These are phyloP conservation scores for Stramonita haemastoma DNA, from an alignment of 2,888 invertebrate species.

Conservation along the genomic window DNA sequence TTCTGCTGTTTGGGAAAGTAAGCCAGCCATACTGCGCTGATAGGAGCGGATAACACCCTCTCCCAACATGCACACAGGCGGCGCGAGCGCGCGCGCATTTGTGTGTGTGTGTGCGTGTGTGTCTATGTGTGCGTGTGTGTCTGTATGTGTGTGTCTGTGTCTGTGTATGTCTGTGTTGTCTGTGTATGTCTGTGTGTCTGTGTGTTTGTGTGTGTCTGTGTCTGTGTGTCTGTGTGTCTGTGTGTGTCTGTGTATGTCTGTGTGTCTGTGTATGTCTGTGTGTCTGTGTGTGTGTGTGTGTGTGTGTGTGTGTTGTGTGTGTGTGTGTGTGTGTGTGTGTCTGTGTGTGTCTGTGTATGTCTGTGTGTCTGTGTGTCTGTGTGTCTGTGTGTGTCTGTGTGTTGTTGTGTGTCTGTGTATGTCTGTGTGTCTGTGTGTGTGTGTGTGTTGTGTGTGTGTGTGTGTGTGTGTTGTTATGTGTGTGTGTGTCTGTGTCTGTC, in stretches of 20 bases:
- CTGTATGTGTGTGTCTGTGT: background rate
- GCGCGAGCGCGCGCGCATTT: too few relatives aligned
- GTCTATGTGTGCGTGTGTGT: background rate
- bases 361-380: too few relatives aligned
- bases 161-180: background rate
- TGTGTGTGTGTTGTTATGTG: too few relatives aligned
- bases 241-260: background rate
- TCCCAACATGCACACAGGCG: too few relatives aligned
- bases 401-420: too few relatives aligned
- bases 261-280: background rate
- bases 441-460: too few relatives aligned
- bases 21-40: too few relatives aligned
- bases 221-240: background rate
- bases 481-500: too few relatives aligned
- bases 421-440: too few relatives aligned
- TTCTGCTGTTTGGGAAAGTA: too few relatives aligned
- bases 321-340: background rate
- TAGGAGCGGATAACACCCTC: too few relatives aligned
- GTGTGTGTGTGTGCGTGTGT: conserved; percentile 1
- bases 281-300: background rate
- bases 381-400: too few relatives aligned
- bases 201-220: background rate
- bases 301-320: background rate
- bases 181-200: background rate
- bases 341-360: background rate